Base-by-base conservation (phyloP, 1,140 invertebrate genomes). In the Ceratina australensis region DNA sequence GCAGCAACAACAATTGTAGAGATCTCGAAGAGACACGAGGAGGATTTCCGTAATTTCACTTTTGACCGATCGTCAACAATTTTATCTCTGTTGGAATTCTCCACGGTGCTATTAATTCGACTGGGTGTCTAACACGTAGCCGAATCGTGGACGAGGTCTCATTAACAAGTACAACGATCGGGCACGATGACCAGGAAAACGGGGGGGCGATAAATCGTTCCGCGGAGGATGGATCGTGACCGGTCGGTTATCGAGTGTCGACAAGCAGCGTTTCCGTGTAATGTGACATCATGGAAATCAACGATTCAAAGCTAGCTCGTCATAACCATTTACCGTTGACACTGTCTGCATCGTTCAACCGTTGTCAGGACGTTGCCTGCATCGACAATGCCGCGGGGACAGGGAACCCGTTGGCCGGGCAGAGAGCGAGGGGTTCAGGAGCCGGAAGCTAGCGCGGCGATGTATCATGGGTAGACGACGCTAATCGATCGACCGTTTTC, bases 311-410 rank as follows among this genome's bases (percentile, higher is more conserved):
- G 80, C 83, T 81, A 80, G 75, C 85, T 71, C 72, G 86, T 87
- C 88, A 90, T 90, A 90, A 90, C 84, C 87, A 88, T 89, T 89
- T 87, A 91, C 87, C 82, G 87, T 88, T 87, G 85, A 87, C 88
- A 87, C 82, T 63, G 87, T 88, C 87, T 90, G 87, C 87, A 89
- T 91, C 84, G 86, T 84, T 84, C 85, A 87, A 87, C 72, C 85
- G 80, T 89, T 81, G 79, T 86, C 82, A 83, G 77, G 59, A 82
- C 87, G 83, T 81, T 79, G 61, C 73, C 63, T 74, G 88, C 86
- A 89, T 91, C 79, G 84, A 66, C 72, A 76, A 87, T 83, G 59
- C 18, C 64, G 12, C 13, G 16, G 12, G 12, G 7, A 66, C 16
- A 2, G 33, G 10, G 33, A 42, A 7, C 33, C 5, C 16, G 16